Conservation (phyloP, 2,113 vertebrate species). For the Mesitornis unicolor region DNA sequence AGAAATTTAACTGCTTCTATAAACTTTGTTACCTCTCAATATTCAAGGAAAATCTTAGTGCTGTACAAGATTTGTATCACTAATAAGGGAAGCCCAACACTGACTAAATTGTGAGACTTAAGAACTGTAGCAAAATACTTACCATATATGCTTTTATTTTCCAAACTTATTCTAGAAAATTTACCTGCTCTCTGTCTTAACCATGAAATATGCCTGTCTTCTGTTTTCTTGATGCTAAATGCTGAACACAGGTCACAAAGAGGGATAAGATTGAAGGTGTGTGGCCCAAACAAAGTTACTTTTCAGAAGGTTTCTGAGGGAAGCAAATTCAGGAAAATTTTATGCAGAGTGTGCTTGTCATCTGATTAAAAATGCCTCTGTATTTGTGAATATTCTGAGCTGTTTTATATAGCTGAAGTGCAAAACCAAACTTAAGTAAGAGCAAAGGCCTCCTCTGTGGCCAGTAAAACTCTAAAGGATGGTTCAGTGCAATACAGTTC, state of each 20-base stretch:
- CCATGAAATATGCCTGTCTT: not conserved
- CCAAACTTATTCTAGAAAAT: not conserved
- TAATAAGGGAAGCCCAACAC: not conserved
- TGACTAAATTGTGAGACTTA: not conserved
- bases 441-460: not conserved
- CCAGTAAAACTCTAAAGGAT: not conserved
- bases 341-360: not conserved
- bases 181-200: not conserved
- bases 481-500: not conserved
- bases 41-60: not conserved
- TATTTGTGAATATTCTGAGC: not conserved
- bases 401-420: not conserved
- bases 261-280: not conserved
- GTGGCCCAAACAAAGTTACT: not conserved
- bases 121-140: not conserved
- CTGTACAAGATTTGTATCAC: not conserved
- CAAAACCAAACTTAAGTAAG: not conserved
- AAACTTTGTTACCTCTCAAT: not conserved
- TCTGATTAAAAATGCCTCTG: not conserved
- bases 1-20: not conserved
- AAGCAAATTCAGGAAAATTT: not conserved
- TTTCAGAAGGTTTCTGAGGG: not conserved
- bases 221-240: not conserved
- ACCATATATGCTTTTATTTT: not conserved
- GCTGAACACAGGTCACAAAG: not conserved